Percentiles rank a stretch among this genome's conserved stretches.
phyloP scores from a whole-genome alignment of 2,888 invertebrate species.

The Cordilura impudica region DNA sequence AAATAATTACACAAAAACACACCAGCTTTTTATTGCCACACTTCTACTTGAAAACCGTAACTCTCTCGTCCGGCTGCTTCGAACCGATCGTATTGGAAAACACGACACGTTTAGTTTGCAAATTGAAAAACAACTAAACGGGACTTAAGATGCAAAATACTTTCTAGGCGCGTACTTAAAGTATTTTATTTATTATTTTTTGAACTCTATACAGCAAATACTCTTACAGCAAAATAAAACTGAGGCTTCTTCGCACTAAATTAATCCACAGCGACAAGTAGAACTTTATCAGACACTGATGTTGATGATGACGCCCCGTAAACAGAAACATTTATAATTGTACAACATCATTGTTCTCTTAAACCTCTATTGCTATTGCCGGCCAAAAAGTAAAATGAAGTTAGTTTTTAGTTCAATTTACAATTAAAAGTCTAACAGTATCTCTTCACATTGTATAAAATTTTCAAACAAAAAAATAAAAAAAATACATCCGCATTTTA shows the following conservation, averaged over 20 bases:
- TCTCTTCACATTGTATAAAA: no score
- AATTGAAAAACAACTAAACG: constrained; percentile 62
- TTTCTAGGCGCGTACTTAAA: constrained; percentile 62
- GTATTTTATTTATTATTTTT: constrained; percentile 30
- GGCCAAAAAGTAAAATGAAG: no score
- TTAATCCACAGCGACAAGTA: constrained; percentile 55
- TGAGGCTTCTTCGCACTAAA: constrained; percentile 57
- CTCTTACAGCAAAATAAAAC: constrained; percentile 15
- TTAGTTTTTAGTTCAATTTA: no score
- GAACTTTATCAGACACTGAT: constrained; percentile 50
- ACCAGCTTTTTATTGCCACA: neutral
- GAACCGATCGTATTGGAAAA: constrained; percentile 1
- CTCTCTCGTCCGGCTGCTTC: neutral
- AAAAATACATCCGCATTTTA: no score
- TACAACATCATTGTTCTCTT: constrained; percentile 13
- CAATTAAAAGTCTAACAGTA: no score
- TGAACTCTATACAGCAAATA: neutral
- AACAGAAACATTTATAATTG: constrained; percentile 23
- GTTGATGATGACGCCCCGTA: constrained; percentile 38
- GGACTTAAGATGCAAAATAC: constrained; percentile 61
- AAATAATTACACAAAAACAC: constrained; percentile 19
- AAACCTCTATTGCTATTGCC: neutral
- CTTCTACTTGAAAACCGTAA: neutral
- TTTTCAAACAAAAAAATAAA: no score
- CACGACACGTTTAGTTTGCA: constrained; percentile 61